Conservation (phyloP, 2,113 vertebrate genomes). For the Oxyura jamaicensis region DNA sequence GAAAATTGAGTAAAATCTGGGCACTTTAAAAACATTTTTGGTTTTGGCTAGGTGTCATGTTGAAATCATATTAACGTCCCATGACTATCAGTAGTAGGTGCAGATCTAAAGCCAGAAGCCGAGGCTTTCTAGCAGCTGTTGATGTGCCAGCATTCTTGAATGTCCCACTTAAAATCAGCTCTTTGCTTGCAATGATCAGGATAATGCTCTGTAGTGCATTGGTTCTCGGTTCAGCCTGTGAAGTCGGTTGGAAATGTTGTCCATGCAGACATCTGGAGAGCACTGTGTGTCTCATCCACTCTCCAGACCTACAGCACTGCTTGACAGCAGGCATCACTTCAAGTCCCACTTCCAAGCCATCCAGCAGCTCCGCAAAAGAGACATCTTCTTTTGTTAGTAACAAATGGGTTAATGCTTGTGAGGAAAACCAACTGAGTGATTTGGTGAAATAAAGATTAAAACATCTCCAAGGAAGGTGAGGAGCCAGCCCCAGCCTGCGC, state of each 20-base stretch:
- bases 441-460: slow-evolving; percentile 55
- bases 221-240: background rate
- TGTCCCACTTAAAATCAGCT: background rate
- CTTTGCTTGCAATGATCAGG: background rate
- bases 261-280: background rate
- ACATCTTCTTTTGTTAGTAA: background rate
- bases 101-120: background rate
- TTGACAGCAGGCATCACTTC: rapidly evolving
- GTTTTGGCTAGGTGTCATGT: background rate
- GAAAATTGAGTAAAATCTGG: background rate
- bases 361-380: background rate
- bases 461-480: slow-evolving; percentile 40
- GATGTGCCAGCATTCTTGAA: background rate
- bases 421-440: slow-evolving; percentile 10
- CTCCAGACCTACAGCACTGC: background rate
- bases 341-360: background rate
- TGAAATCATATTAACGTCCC: background rate
- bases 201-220: background rate
- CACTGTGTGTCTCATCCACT: background rate
- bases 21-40: background rate
- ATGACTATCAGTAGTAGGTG: background rate
- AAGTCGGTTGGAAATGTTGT: background rate
- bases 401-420: slow-evolving; percentile 19
- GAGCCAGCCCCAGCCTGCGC: slow-evolving; percentile 67
- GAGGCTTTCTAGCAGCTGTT: background rate